Percentiles rank a stretch among this genome's conserved stretches.
Evolutionary conservation across 2,888 invertebrate species (phyloP).

Genomic region (Eupithecia exiguata): DNA sequence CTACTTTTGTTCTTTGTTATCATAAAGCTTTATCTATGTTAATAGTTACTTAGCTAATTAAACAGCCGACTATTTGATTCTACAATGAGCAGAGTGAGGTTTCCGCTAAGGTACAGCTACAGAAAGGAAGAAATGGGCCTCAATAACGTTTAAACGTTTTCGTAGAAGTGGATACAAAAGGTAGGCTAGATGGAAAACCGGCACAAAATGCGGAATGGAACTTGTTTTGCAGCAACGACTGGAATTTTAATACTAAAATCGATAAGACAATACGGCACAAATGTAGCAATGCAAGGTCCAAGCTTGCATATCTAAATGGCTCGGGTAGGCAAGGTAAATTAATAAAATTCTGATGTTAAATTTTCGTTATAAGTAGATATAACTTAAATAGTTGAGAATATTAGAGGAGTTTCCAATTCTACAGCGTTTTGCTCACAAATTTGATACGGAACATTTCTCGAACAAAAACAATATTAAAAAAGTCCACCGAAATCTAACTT

Average conservation of each 20-base stretch:
- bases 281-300: constrained; percentile 19
- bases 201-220: constrained; percentile 17
- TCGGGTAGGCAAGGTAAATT: background rate
- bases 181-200: constrained; percentile 14
- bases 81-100: background rate
- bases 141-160: constrained; percentile 16
- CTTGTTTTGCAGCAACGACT: constrained; percentile 25
- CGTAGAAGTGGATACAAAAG: constrained; percentile 18
- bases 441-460: background rate
- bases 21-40: background rate
- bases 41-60: background rate
- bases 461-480: background rate
- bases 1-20: background rate
- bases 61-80: background rate
- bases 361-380: too few relatives aligned
- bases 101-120: background rate
- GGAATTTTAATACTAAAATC: constrained; percentile 28
- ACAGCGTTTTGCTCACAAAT: background rate
- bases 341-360: constrained; percentile 6
- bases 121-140: constrained; percentile 13
- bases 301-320: constrained; percentile 5
- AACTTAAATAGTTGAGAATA: background rate
- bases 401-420: background rate
- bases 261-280: constrained; percentile 21
- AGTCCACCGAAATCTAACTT: too few relatives aligned